Evolutionary conservation across 2,797 vertebrate species (phyloP).

Genomic region (Cottoperca gobio): DNA sequence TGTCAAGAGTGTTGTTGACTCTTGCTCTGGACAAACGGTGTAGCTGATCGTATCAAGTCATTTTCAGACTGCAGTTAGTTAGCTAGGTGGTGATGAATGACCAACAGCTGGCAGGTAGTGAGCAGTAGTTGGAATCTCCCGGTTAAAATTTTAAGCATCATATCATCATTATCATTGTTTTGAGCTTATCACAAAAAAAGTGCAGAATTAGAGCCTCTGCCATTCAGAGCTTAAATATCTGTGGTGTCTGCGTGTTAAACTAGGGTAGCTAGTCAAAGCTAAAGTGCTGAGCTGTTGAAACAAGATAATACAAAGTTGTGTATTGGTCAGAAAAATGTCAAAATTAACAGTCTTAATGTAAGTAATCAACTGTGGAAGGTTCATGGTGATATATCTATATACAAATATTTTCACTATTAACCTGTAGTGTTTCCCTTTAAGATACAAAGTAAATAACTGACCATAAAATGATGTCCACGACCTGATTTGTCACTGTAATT

Average conservation of each 20-base stretch:
- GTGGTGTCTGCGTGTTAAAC: not conserved
- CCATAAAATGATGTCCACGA: too few species aligned
- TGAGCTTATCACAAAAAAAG: not conserved
- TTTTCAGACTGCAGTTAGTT: not conserved
- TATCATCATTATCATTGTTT: not conserved
- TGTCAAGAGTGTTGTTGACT: too few species aligned
- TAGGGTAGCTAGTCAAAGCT: not conserved
- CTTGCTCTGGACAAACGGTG: not conserved
- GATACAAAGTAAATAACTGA: too few species aligned
- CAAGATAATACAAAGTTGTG: not conserved
- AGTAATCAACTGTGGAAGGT: too few species aligned
- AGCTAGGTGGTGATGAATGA: not conserved
- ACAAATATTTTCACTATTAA: too few species aligned
- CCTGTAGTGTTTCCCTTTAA: too few species aligned
- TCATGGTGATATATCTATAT: too few species aligned
- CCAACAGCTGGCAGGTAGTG: not conserved
- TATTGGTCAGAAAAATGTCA: not conserved
- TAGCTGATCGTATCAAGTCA: not conserved
- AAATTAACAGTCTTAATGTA: too few species aligned
- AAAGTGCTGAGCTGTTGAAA: not conserved
- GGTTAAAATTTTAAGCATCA: not conserved
- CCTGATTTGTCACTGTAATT: not conserved
- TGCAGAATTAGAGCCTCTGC: not conserved
- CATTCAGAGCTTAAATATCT: not conserved
- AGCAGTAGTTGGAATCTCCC: not conserved